Percentiles rank a stretch among this genome's conserved stretches.
phyloP scores from a whole-genome alignment of 2,888 invertebrate genomes.

The Habroteleia sp. region DNA sequence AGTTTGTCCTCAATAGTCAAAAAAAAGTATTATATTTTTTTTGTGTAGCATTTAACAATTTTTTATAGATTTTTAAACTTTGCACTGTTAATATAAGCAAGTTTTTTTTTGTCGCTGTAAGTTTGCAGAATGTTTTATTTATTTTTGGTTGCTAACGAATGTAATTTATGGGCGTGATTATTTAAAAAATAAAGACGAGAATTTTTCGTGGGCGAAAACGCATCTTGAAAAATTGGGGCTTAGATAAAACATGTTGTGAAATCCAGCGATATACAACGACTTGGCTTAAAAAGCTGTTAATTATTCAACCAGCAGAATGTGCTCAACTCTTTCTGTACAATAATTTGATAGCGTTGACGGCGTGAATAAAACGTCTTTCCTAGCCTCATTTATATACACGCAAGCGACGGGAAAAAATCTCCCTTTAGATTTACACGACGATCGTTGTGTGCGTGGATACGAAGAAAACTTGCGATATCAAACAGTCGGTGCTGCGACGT shows the following conservation, averaged over 20 bases:
- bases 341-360: conserved; percentile 47
- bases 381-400: conserved; percentile 35
- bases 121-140: neutral
- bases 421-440: too few species aligned
- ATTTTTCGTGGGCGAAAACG: conserved; percentile 19
- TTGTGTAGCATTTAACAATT: too few species aligned
- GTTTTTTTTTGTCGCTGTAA: neutral
- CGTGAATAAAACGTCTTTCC: conserved; percentile 42
- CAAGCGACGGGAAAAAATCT: conserved; percentile 8
- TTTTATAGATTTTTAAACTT: too few species aligned
- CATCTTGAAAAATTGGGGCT: conserved; percentile 50
- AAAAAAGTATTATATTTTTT: too few species aligned
- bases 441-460: too few species aligned
- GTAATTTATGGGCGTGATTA: conserved; percentile 15
- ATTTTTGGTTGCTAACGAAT: neutral
- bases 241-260: conserved; percentile 39
- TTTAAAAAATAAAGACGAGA: conserved; percentile 18
- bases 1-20: too few species aligned
- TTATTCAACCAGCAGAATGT: conserved; percentile 51
- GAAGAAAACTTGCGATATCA: too few species aligned
- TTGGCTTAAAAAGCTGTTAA: conserved; percentile 57
- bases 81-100: too few species aligned
- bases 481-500: too few species aligned
- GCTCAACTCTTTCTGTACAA: conserved; percentile 48
- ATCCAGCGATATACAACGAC: conserved; percentile 50